phyloP scores from a whole-genome alignment of 2,888 invertebrate genomes.

The Nomada goodeniana region DNA sequence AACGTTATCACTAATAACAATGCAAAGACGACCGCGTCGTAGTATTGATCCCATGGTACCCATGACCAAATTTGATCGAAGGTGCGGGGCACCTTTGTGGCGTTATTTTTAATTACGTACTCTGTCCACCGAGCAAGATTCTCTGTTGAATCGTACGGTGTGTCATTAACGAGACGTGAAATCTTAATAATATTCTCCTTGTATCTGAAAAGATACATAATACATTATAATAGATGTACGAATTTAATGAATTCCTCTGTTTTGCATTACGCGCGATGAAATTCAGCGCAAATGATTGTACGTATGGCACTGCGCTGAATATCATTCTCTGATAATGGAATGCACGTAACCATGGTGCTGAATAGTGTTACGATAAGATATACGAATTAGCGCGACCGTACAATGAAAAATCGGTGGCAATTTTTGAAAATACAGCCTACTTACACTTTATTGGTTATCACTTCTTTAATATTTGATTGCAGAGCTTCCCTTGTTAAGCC shows the following conservation, averaged over 20 bases:
- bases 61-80: slow-evolving; percentile 47
- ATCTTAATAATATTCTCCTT: slow-evolving; percentile 60
- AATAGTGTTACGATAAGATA: neutral
- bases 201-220: slow-evolving; percentile 60
- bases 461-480: neutral
- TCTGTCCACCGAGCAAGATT: slow-evolving; percentile 73
- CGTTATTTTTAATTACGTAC: slow-evolving; percentile 72
- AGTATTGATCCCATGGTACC: slow-evolving; percentile 67
- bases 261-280: neutral
- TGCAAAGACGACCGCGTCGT: slow-evolving; percentile 68
- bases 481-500: neutral
- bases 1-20: slow-evolving; percentile 46
- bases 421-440: neutral
- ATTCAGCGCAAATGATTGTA: too few relatives aligned
- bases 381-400: neutral
- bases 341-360: neutral
- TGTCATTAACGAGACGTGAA: slow-evolving; percentile 48
- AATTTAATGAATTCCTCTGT: neutral
- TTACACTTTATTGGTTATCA: neutral
- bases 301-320: neutral
- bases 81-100: slow-evolving; percentile 67
- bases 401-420: too few relatives aligned
- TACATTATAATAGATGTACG: neutral
- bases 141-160: slow-evolving; percentile 59
- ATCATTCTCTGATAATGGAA: neutral